Base-by-base conservation (phyloP, 2,888 invertebrate species). In the Lycophotia porphyrea region DNA sequence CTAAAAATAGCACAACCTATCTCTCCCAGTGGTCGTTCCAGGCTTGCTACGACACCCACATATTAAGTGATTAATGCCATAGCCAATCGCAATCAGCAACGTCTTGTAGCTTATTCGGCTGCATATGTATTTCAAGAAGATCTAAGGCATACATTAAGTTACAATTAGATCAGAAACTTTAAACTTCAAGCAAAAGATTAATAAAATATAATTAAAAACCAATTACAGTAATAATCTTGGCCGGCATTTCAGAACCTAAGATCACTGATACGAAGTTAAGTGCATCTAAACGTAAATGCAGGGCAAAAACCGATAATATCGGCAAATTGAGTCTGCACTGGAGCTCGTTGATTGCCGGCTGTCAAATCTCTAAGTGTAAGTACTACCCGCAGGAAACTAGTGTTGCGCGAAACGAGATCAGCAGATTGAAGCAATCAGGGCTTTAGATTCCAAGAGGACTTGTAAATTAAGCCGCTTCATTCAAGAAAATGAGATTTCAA, bases 221-320 rank as follows among this genome's bases (percentile, higher is more conserved):
- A 47, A 64, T 70, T 67, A 70, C 34, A 13, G 15, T 63, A 52
- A 69, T 64, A 42, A 84, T 84, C 64, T 76, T 71, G 42, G 68
- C 49, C 52, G 61, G 63, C 69, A 78, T 83, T 65, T 71, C n/a
- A 39, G n/a, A 71, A 74, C 58, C 44, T 60, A 64, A 71, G 47
- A 77, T 86, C 71, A 44, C 21, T 27, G 67, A 79, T 84, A 74
- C 66, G 58, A 67, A 49, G 55, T 68, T 64, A 76, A 80, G 70
- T 71, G 13, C 0, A 78, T 34, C 15, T 63, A 73, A 73, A 42
- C 36, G 65, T 66, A 76, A 79, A 74, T 72, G 71, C 63, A 49
- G 66, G 60, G 76, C 76, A 87, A 77, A 82, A 76, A 69, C 76
- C 65, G 84, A 87, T 87, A 81, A 84, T 74, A 66, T 68, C 76